Percentiles rank a stretch among this genome's conserved stretches.
phyloP scores from a whole-genome alignment of 1,140 invertebrate species.

The Drosophila pandora region DNA sequence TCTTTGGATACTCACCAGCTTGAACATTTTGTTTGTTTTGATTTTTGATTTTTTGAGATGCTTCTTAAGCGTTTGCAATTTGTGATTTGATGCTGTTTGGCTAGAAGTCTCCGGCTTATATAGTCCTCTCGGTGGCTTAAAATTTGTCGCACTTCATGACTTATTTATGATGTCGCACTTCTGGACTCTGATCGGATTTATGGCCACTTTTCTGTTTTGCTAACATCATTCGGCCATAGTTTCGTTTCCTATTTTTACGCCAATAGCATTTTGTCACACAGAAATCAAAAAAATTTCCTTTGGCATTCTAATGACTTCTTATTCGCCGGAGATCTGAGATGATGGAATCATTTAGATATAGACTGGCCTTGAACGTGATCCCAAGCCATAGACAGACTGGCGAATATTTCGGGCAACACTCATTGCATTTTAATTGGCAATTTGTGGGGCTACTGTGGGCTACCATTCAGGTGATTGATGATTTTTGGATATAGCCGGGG shows the following conservation, averaged over 20 bases:
- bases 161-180: slow-evolving; percentile 69
- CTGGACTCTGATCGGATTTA: slow-evolving; percentile 45
- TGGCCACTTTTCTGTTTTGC: slow-evolving; percentile 56
- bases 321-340: slow-evolving; percentile 50
- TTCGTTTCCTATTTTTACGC: slow-evolving; percentile 39
- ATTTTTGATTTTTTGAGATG: slow-evolving; percentile 48
- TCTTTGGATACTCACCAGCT: slow-evolving; percentile 66
- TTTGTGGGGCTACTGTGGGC: slow-evolving; percentile 47
- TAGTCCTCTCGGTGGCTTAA: slow-evolving; percentile 28
- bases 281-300: slow-evolving; percentile 40
- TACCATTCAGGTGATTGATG: slow-evolving; percentile 66
- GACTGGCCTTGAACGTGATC: slow-evolving; percentile 65
- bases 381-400: slow-evolving; percentile 20
- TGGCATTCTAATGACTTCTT: slow-evolving; percentile 73
- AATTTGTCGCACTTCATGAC: slow-evolving; percentile 55
- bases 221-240: slow-evolving; percentile 28
- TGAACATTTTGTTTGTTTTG: slow-evolving; percentile 74
- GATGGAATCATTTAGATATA: slow-evolving; percentile 45
- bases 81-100: slow-evolving; percentile 62
- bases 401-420: slow-evolving; percentile 49
- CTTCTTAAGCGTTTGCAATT: slow-evolving; percentile 57
- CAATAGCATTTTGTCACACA: slow-evolving; percentile 58
- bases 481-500: slow-evolving; percentile 29
- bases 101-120: slow-evolving; percentile 44
- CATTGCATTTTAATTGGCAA: slow-evolving; percentile 68